phyloP scores from a whole-genome alignment of 2,888 invertebrate species.

The Thera obeliscata region DNA sequence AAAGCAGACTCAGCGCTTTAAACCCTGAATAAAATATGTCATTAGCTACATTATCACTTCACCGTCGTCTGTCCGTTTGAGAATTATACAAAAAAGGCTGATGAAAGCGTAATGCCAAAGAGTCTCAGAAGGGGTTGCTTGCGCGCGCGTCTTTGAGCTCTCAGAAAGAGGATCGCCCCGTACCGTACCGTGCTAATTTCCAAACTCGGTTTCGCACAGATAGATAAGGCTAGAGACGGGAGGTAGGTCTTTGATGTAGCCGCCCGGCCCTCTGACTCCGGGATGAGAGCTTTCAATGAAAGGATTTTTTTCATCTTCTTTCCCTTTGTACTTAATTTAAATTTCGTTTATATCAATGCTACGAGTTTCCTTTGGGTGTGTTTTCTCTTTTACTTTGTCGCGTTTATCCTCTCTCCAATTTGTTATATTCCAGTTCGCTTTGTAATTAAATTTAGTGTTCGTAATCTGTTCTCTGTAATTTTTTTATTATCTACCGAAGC shows the following conservation, averaged over 20 bases:
- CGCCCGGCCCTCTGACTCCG: conserved; percentile 80
- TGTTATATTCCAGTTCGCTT: conserved; percentile 82
- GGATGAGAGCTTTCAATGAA: conserved; percentile 84
- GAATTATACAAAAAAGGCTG: conserved; percentile 70
- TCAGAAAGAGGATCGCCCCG: conserved; percentile 65
- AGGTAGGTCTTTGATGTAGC: conserved; percentile 83
- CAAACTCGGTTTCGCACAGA: conserved; percentile 81
- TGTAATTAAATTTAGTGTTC: conserved; percentile 84
- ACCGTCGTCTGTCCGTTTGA: conserved; percentile 54
- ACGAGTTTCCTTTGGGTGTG: conserved; percentile 83
- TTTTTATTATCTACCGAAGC: conserved; percentile 63
- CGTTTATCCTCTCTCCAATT: conserved; percentile 84
- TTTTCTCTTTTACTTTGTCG: conserved; percentile 84
- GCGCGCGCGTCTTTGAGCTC: conserved; percentile 70
- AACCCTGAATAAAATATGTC: conserved; percentile 72
- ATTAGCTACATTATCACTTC: conserved; percentile 73
- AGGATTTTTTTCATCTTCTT: conserved; percentile 84
- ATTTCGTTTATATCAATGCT: conserved; percentile 85
- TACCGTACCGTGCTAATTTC: conserved; percentile 77
- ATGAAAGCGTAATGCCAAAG: conserved; percentile 75
- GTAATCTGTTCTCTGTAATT: conserved; percentile 75
- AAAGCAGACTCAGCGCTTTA: conserved; percentile 56
- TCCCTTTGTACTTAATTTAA: conserved; percentile 85
- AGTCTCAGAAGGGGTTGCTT: conserved; percentile 64
- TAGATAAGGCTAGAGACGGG: conserved; percentile 80